Evolutionary conservation across 1,140 invertebrate species (phyloP), one percentile per base, ranked within the genome.

Genomic region (Drosophila neocordata): DNA sequence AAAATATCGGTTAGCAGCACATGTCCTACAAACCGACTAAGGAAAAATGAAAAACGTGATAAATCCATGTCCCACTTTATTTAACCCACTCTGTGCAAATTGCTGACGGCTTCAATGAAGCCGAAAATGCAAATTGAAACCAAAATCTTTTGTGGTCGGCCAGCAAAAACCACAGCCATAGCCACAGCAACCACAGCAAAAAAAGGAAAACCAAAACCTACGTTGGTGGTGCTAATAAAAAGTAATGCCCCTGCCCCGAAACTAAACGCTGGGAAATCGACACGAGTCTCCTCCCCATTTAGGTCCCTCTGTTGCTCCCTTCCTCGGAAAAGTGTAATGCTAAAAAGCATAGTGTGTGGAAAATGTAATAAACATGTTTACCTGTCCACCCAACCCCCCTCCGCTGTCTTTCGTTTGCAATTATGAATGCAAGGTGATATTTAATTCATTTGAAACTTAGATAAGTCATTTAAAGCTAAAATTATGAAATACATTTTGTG

Each of bases 61-160:
- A 75, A 82, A 88, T 87, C 71, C 79, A 57, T 87, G 82, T 52
- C 78, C 82, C 82, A 85, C 73, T 87, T 82, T 77, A 57, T 65
- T 73, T 76, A 69, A 35, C 64, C 70, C 66, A 73, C 48, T 69
- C 82, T 75, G 15, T 48, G 69, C 64, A 70, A 87, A 88, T 82
- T 88, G 79, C 83, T 68, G 53, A 68, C 78, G 62, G 78, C 81
- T 84, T 85, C 80, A 84, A 84, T 84, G 81, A 56, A 85, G 73
- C 80, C 81, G 81, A 87, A 74, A 87, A 87, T 87, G 82, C 83
- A 87, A 87, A 87, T 87, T 87, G 82, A 87, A 87, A 87, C 83
- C 79, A 66, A 88, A 88, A 88, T 88, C 83, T 83, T 48, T 70
- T 69, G 70, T 58, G 67, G 65, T 65, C 56, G 58, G 34, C 66